Base-by-base conservation (phyloP, 2,888 invertebrate species). In the Mystacides longicornis region DNA sequence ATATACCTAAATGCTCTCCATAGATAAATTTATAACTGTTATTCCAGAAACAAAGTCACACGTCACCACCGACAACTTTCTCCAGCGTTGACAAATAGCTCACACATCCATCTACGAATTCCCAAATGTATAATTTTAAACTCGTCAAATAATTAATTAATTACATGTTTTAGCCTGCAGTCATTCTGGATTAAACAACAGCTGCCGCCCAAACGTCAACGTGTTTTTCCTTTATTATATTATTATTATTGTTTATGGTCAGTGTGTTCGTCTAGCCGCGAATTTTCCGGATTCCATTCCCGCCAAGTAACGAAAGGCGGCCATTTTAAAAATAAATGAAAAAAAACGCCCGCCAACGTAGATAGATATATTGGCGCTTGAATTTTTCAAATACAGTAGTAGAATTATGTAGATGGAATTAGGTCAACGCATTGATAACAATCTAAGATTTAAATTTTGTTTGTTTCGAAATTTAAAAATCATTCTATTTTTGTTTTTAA, bases 211-310 rank as follows among this genome's bases (percentile, higher is more conserved):
- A n/a, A n/a, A n/a, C n/a, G n/a, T n/a, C n/a, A n/a, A n/a, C n/a
- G 16, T 37, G 4, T 37, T 37, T 3, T 3, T 37, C 7, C 16
- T 14, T n/a, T 14, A 7, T 14, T n/a, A n/a, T n/a, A n/a, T n/a
- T n/a, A n/a, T n/a, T n/a, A n/a, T n/a, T n/a, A n/a, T n/a, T n/a
- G n/a, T n/a, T n/a, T n/a, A n/a, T n/a, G n/a, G n/a, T n/a, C n/a
- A 45, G 20, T 14, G 33, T 33, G 20, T 50, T 21, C 18, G 20
- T 33, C 50, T 33, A 20, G 50, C 50, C 33, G 37, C 50, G 33
- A 31, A 37, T 50, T 49, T 23, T 49, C 27, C 33, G 20, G 33
- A 50, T 50, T 4, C 50, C 50, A 11, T 50, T 50, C 50, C 50
- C 50, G 50, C 50, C 50, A 50, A 50, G 37, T 50, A 11, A 37